Conservation (phyloP, 1,140 invertebrate genomes). For the Episyrphus balteatus region DNA sequence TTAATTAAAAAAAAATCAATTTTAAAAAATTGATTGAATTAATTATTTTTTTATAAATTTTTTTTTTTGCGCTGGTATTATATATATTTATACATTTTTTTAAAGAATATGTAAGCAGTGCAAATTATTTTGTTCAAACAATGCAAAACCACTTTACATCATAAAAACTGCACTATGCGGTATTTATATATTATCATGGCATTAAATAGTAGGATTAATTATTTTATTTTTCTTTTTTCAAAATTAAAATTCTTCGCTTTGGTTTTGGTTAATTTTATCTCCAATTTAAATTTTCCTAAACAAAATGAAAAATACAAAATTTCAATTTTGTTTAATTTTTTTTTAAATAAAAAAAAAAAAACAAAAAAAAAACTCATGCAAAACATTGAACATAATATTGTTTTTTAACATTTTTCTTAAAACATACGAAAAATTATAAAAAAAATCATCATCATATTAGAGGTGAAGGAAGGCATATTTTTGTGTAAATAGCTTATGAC, state of each 20-base stretch:
- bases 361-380: too few relatives aligned
- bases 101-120: constrained; percentile 27
- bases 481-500: background rate
- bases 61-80: constrained; percentile 31
- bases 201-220: too few relatives aligned
- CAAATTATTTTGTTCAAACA: constrained; percentile 16
- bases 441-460: background rate
- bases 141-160: background rate
- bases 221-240: background rate
- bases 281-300: background rate
- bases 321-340: too few relatives aligned
- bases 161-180: too few relatives aligned
- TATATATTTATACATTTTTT: constrained; percentile 13
- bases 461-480: background rate
- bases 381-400: background rate
- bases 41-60: constrained; percentile 13
- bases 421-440: background rate
- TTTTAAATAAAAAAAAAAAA: too few relatives aligned
- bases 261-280: background rate
- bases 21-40: too few relatives aligned
- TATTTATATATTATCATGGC: too few relatives aligned
- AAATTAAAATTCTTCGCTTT: background rate
- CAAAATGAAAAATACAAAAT: too few relatives aligned
- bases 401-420: background rate
- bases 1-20: too few relatives aligned